These are phyloP conservation scores for Palythoa heliodiscus DNA, from an alignment of 92 coral and sea anemone genomes.

Conservation along the genomic window DNA sequence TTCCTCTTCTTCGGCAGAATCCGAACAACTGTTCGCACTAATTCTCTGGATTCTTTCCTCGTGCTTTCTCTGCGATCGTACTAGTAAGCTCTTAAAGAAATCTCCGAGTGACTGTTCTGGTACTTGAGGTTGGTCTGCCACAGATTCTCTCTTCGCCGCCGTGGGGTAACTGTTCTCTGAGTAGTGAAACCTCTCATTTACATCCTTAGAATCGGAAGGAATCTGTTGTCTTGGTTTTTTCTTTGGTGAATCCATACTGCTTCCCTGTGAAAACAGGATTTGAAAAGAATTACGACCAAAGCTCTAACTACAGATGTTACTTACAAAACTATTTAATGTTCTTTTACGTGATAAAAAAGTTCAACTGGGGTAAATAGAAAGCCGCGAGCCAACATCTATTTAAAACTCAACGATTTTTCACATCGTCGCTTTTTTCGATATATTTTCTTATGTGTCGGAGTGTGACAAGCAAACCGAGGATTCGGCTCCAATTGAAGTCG, in stretches of 20 bases:
- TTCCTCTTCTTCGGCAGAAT: constrained; percentile 7
- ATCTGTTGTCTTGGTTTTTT: constrained; percentile 56
- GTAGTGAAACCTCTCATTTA: constrained; percentile 52
- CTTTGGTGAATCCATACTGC: constrained; percentile 39
- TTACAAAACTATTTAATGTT: neutral
- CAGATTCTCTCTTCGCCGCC: constrained; percentile 41
- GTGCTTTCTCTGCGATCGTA: constrained; percentile 52
- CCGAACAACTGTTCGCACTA: constrained; percentile 8
- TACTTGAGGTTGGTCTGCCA: constrained; percentile 47
- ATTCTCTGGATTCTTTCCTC: constrained; percentile 45
- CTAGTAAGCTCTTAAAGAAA: constrained; percentile 70
- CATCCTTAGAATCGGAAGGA: constrained; percentile 57
- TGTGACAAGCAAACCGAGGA: too few relatives aligned
- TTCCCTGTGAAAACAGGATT: constrained; percentile 27
- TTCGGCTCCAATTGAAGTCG: too few relatives aligned
- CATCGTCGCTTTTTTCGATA: too few relatives aligned
- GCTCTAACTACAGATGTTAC: neutral
- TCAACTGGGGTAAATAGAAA: too few relatives aligned
- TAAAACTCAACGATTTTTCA: too few relatives aligned
- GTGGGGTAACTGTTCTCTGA: constrained; percentile 39
- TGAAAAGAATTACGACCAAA: neutral
- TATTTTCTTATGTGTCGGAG: too few relatives aligned
- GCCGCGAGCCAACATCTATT: too few relatives aligned
- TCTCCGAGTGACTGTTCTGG: constrained; percentile 69
- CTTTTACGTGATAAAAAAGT: too few relatives aligned